Percentiles rank a stretch among this genome's conserved stretches.
phyloP scores from a whole-genome alignment of 2,797 vertebrate genomes.

The Tiaroga cobitis region DNA sequence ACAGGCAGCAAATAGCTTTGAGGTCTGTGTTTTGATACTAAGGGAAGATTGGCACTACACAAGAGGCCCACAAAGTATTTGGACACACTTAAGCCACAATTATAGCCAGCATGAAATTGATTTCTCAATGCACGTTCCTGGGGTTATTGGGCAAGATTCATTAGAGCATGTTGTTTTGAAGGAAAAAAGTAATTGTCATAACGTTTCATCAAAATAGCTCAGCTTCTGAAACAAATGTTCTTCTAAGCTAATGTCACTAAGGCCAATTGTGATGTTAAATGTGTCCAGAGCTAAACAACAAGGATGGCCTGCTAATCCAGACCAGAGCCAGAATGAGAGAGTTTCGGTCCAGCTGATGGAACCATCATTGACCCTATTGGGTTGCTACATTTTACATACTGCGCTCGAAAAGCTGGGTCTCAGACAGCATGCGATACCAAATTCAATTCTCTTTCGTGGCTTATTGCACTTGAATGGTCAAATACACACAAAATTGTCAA shows the following conservation, averaged over 20 bases:
- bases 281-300: neutral
- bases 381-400: neutral
- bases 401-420: neutral
- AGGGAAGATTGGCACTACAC: neutral
- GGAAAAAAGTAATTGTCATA: neutral
- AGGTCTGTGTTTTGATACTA: constrained; percentile 4
- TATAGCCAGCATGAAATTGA: neutral
- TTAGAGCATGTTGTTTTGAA: neutral
- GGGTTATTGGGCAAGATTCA: neutral
- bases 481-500: neutral
- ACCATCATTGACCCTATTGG: neutral
- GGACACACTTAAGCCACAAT: neutral
- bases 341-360: neutral
- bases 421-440: neutral
- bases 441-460: neutral
- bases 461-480: neutral
- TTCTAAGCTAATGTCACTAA: neutral
- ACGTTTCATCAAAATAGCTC: neutral
- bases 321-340: neutral
- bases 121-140: neutral
- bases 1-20: neutral
- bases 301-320: neutral
- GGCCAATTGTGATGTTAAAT: neutral
- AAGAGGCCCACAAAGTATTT: neutral
- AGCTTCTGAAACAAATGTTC: neutral